Base-by-base conservation (phyloP, 2,888 invertebrate genomes). In the Cerastoderma edule region DNA sequence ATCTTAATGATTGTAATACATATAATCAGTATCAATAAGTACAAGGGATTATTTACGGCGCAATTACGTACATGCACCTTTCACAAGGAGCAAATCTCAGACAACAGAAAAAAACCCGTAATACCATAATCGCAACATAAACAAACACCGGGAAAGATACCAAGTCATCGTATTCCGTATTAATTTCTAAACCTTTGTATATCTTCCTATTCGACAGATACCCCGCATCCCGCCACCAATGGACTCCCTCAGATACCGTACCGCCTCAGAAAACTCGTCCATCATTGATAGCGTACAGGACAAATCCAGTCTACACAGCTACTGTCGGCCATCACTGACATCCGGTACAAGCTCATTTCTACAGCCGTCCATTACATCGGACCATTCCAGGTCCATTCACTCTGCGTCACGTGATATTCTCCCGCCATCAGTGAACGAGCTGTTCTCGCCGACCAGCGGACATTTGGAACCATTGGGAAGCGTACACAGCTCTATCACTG, bases 171-270 rank as follows among this genome's bases (percentile, higher is more conserved):
- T n/a, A n/a, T n/a, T n/a, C n/a, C n/a, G n/a, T n/a, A n/a, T n/a
- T n/a, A n/a, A n/a, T n/a, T n/a, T n/a, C n/a, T n/a, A n/a, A n/a
- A n/a, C n/a, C n/a, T n/a, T n/a, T n/a, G n/a, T n/a, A n/a, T n/a
- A n/a, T n/a, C n/a, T n/a, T n/a, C n/a, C n/a, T n/a, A n/a, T n/a
- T n/a, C n/a, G n/a, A n/a, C 67, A 80, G 80, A 72, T 80, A 24
- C 74, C 75, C 6, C 53, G 64, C 27, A 56, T 77, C 19, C 68
- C 68, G 4, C 64, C 72, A 1, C 57, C 72, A 54, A 68, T 65
- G n/a, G 72, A 69, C 13, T 69, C 72, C 3, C 54, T 66, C 6
- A 22, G 69, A 27, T 70, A 48, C 27, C 32, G 57, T 19, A 60
- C 54, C 1, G 22, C 35, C 2, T 67, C 67, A 3, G 54, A 54